phyloP scores from a whole-genome alignment of 1,140 invertebrate genomes.

The Apolygus lucorum region DNA sequence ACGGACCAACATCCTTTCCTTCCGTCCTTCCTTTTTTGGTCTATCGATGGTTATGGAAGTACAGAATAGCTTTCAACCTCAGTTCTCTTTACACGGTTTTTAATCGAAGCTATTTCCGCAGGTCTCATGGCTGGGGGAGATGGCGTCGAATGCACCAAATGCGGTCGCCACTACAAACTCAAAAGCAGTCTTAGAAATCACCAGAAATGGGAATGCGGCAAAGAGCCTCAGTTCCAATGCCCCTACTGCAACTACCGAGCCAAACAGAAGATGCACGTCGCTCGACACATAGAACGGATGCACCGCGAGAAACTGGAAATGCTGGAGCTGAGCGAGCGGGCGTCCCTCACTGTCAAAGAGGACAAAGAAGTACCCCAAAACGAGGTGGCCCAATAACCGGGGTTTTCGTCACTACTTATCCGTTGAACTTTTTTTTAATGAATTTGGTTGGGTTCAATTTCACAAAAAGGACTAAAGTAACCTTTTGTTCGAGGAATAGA shows the following conservation, averaged over 20 bases:
- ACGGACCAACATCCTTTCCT: no score
- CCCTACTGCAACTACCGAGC: constrained; percentile 71
- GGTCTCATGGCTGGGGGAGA: constrained; percentile 23
- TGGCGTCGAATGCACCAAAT: constrained; percentile 59
- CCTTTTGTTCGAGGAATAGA: no score
- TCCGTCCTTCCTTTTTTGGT: neutral
- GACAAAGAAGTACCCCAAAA: no score
- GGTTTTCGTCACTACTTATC: no score
- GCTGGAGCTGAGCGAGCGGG: constrained; percentile 27
- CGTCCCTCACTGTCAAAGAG: neutral
- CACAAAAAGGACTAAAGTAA: no score
- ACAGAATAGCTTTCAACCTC: no score
- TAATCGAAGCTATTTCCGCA: no score
- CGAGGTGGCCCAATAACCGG: neutral
- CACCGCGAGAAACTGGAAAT: constrained; percentile 52
- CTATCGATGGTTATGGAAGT: neutral
- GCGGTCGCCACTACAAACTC: constrained; percentile 71
- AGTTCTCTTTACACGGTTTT: no score
- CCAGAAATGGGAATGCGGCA: constrained; percentile 80
- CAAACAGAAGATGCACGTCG: constrained; percentile 79
- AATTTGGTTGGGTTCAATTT: no score
- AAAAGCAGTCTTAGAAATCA: constrained; percentile 75
- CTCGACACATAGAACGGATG: constrained; percentile 65
- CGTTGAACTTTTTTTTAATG: no score
- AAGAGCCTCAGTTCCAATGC: no score